Evolutionary conservation across 2,113 vertebrate genomes (phyloP), one percentile per base, ranked within the genome.

Genomic region (Strix aluco): DNA sequence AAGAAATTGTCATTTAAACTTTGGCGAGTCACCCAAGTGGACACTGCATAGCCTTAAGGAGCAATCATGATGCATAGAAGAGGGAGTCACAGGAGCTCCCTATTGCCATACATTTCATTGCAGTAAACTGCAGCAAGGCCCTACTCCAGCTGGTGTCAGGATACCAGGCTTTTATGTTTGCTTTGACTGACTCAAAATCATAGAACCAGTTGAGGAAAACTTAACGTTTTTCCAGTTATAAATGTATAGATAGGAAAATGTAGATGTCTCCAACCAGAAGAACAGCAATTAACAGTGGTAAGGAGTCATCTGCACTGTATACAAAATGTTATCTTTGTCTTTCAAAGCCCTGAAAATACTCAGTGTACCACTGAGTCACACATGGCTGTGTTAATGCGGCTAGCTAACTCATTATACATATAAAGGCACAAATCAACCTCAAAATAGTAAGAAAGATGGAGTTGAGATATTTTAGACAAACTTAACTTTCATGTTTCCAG

Each of bases 81-180:
- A 86, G 14, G 38, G 38, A 89, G 15, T 46, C 52, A 44, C 10
- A 38, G 30, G 62, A 94, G 36, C 26, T 86, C 40, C n/a, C 54
- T 62, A 17, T 36, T 86, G 80, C 51, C 36, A 58, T 12, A 55
- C 4, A 30, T 71, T 88, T 85, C 21, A 51, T 11, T 30, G 14
- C 36, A 78, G 72, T 54, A 57, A 73, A 46, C 36, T 74, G 40
- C 57, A 71, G 34, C 11, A 34, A 69, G 27, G 27, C 11, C 17
- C 34, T 54, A 0, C 8, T 2, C 23, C 15, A 46, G 18, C 46
- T 1, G 0, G 25, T 13, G 7, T 30, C 54, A 42, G 38, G 42
- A 36, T 63, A 32, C 13, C 34, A n/a, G 1, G 6, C 16, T 86
- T 67, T 86, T 62, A 34, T n/a, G 25, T 54, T 87, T 80, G 11